A percentile compares a stretch with the other conserved stretches of the same genome.
These are phyloP conservation scores for Boloria euphrosyne DNA, from an alignment of 2,888 invertebrate species.

Conservation along the genomic window DNA sequence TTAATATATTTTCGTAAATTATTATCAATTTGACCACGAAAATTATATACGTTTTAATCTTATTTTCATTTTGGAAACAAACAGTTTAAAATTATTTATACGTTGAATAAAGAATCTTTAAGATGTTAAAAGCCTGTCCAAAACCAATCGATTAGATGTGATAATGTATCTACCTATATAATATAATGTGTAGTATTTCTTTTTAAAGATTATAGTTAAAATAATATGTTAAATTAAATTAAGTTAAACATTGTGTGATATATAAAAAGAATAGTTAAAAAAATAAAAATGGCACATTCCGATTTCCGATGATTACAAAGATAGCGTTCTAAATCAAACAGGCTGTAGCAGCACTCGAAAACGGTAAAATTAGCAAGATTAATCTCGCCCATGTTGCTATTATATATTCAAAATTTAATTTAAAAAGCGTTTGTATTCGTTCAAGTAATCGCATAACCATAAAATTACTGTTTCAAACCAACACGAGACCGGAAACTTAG, in stretches of 20 bases:
- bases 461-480: constrained; percentile 58
- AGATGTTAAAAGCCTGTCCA: too few species aligned
- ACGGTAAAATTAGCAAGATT: constrained; percentile 17
- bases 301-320: not conserved
- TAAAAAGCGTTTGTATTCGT: constrained; percentile 24
- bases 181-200: too few species aligned
- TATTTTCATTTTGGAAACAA: too few species aligned
- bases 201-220: too few species aligned
- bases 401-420: constrained; percentile 30
- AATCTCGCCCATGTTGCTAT: constrained; percentile 16
- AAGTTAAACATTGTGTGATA: too few species aligned
- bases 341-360: constrained; percentile 6
- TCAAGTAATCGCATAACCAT: constrained; percentile 34
- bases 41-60: too few species aligned
- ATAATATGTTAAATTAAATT: too few species aligned
- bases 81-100: too few species aligned
- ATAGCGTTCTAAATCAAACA: not conserved
- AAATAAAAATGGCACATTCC: not conserved
- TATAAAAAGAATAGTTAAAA: not conserved
- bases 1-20: not conserved
- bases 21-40: not conserved
- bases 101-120: too few species aligned
- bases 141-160: too few species aligned
- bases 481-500: constrained; percentile 63
- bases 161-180: too few species aligned